Conservation (phyloP, 2,113 vertebrate genomes). For the Paratilapia polleni region DNA sequence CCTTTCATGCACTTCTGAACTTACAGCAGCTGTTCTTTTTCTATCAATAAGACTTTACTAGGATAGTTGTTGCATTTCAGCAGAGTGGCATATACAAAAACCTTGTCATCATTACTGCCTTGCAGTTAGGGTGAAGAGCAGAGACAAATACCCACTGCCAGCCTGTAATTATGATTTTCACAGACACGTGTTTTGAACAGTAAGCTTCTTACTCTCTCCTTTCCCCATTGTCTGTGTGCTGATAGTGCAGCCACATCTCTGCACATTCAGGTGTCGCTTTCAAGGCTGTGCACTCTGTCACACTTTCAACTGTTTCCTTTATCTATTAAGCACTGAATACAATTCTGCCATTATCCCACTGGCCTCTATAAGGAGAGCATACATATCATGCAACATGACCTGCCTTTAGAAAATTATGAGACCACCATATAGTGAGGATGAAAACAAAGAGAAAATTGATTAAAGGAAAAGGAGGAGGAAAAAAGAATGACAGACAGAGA, state of each 20-base stretch:
- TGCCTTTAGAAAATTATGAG: constrained; percentile 19
- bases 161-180: constrained; percentile 54
- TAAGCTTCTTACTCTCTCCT: constrained; percentile 2
- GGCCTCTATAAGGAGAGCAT: background rate
- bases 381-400: background rate
- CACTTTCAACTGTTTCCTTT: background rate
- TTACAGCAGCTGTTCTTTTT: constrained; percentile 17
- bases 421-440: background rate
- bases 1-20: background rate
- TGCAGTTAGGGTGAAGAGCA: constrained; percentile 19
- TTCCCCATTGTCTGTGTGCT: constrained; percentile 4
- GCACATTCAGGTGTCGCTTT: constrained; percentile 38
- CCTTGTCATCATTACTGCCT: constrained; percentile 18
- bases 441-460: constrained; percentile 19
- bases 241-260: constrained; percentile 34
- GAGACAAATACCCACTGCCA: constrained; percentile 25
- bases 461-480: background rate
- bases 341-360: constrained; percentile 22
- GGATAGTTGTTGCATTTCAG: constrained; percentile 8
- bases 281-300: background rate
- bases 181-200: constrained; percentile 34
- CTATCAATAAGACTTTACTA: constrained; percentile 24
- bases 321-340: constrained; percentile 2
- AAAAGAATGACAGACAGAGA: background rate
- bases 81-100: constrained; percentile 7